phyloP scores from a whole-genome alignment of 1,140 invertebrate genomes.

The Pseudomyrmex dendroicus region DNA sequence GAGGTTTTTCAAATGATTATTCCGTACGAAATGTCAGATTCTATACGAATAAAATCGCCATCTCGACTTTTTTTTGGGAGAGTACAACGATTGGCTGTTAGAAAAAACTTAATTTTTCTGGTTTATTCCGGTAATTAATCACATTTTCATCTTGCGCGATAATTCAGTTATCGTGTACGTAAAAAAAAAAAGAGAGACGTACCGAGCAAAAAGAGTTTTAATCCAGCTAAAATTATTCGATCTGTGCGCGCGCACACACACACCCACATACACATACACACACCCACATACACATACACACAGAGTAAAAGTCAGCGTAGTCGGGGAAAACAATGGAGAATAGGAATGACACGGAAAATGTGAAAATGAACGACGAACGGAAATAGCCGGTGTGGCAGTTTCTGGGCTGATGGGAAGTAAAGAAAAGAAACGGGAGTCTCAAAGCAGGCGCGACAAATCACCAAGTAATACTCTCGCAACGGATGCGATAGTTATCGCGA shows the following conservation, averaged over 20 bases:
- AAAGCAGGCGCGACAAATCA: constrained; percentile 56
- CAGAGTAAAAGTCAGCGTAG: no score
- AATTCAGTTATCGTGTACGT: background rate
- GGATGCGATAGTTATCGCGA: constrained; percentile 27
- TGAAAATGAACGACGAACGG: no score
- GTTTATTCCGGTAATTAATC: background rate
- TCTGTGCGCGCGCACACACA: no score
- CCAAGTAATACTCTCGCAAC: constrained; percentile 39
- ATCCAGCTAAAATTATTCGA: background rate
- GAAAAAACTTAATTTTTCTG: background rate
- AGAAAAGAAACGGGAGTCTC: background rate
- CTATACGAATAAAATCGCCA: background rate
- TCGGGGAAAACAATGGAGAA: no score
- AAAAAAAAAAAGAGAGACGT: background rate
- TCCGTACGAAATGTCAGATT: background rate
- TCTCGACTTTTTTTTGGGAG: background rate
- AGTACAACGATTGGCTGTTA: background rate
- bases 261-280: no score
- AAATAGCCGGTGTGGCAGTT: background rate
- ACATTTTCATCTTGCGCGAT: background rate
- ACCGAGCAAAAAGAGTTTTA: background rate
- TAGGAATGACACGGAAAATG: no score
- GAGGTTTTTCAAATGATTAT: background rate
- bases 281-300: no score
- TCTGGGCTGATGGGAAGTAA: background rate